Conservation (phyloP, 1,140 invertebrate species). For the Hesperophylax magnus region DNA sequence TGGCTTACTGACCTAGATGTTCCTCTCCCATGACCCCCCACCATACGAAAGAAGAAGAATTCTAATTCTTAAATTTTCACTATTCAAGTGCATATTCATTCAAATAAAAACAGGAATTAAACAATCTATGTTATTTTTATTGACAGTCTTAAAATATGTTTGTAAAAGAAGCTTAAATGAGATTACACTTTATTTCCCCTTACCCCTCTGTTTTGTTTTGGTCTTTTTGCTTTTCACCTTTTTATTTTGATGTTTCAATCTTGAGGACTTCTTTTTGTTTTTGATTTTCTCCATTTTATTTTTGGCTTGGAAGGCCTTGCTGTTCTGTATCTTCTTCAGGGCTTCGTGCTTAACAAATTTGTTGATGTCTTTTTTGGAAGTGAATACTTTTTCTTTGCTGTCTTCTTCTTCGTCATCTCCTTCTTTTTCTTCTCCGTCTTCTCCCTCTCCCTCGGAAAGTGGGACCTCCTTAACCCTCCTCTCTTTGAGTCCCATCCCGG, state of each 20-base stretch:
- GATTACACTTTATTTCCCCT: slow-evolving; percentile 55
- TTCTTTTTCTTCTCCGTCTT: slow-evolving; percentile 47
- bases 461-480: slow-evolving; percentile 58
- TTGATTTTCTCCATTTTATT: slow-evolving; percentile 76
- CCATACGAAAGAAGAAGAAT: too few species aligned
- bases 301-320: slow-evolving; percentile 81
- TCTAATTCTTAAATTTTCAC: too few species aligned
- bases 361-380: slow-evolving; percentile 77
- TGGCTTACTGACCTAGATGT: too few species aligned
- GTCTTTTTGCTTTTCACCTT: slow-evolving; percentile 63
- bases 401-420: slow-evolving; percentile 49
- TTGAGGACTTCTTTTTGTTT: slow-evolving; percentile 73
- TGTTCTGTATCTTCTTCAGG: slow-evolving; percentile 78
- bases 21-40: too few species aligned
- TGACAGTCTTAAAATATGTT: too few species aligned
- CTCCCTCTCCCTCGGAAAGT: slow-evolving; percentile 54
- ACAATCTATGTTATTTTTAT: too few species aligned
- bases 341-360: slow-evolving; percentile 77
- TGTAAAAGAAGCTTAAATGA: too few species aligned
- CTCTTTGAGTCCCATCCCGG: slow-evolving; percentile 73
- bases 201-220: slow-evolving; percentile 65
- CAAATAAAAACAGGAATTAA: too few species aligned
- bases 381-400: slow-evolving; percentile 59
- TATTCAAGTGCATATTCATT: too few species aligned
- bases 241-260: slow-evolving; percentile 62